These are phyloP conservation scores for Chrysogorgia sp. DNA, from an alignment of 92 coral and sea anemone species.

Conservation along the genomic window DNA sequence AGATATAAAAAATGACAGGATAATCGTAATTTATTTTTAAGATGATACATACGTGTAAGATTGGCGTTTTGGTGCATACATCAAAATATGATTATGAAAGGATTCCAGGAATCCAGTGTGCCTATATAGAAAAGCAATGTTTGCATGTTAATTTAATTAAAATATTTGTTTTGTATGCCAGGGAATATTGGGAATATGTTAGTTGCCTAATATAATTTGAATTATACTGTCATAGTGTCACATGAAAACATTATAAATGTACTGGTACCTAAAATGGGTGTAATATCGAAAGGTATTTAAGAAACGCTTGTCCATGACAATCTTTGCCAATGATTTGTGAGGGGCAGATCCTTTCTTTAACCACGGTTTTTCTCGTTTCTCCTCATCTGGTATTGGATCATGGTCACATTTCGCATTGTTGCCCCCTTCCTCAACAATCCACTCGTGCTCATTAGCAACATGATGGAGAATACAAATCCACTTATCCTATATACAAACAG, in stretches of 20 bases:
- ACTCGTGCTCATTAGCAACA: conserved; percentile 10
- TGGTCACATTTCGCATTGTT: conserved; percentile 11
- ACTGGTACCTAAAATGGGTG: conserved; percentile 9
- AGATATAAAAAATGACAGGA: too few relatives aligned
- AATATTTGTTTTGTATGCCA: too few relatives aligned
- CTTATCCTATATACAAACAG: background rate
- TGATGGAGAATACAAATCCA: conserved; percentile 17
- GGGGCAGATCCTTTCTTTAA: conserved; percentile 1
- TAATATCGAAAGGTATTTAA: conserved; percentile 13
- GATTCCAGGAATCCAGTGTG: too few relatives aligned
- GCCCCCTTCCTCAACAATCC: conserved; percentile 7
- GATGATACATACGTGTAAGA: too few relatives aligned
- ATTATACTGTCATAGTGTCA: background rate
- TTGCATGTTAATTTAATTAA: too few relatives aligned
- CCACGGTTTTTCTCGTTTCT: background rate
- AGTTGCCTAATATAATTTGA: too few relatives aligned
- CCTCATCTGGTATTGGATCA: conserved; percentile 4
- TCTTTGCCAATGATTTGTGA: background rate
- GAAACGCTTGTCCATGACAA: conserved; percentile 18
- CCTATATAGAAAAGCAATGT: too few relatives aligned
- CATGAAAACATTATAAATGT: too few relatives aligned
- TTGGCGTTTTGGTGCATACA: too few relatives aligned
- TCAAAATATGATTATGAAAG: too few relatives aligned
- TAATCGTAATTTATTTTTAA: too few relatives aligned
- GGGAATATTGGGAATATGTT: too few relatives aligned